A percentile compares a stretch with the other conserved stretches of the same genome.
Evolutionary conservation across 1,140 invertebrate species (phyloP).

Genomic region (Drosophila kepulauana): DNA sequence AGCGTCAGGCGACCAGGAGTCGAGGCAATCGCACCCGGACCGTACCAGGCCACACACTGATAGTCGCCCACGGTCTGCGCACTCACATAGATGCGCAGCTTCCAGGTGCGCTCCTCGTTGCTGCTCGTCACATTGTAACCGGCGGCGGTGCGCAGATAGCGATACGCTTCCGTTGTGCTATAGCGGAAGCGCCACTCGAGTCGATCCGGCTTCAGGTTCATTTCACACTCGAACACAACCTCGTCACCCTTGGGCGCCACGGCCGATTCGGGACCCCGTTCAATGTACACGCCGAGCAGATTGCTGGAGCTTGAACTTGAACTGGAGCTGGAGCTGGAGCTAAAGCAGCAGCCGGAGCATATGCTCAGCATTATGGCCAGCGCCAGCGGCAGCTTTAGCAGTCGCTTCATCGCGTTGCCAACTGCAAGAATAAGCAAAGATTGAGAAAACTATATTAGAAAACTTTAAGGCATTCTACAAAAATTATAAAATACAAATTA

Average conservation of each 20-base stretch:
- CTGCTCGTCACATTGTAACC: slow-evolving; percentile 77
- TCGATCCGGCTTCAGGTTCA: slow-evolving; percentile 90
- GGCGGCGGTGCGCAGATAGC: slow-evolving; percentile 49
- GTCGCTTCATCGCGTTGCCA: neutral
- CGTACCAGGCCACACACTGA: slow-evolving; percentile 93
- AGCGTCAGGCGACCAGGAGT: slow-evolving; percentile 90
- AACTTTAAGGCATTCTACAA: too few relatives aligned
- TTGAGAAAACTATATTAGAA: too few relatives aligned
- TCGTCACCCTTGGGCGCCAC: slow-evolving; percentile 91
- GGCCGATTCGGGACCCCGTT: slow-evolving; percentile 89
- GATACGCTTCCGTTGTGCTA: slow-evolving; percentile 36
- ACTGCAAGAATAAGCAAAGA: slow-evolving; percentile 37
- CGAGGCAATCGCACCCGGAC: slow-evolving; percentile 91
- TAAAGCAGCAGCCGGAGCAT: neutral
- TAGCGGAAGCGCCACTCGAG: slow-evolving; percentile 90
- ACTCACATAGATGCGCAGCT: slow-evolving; percentile 86
- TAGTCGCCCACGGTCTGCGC: slow-evolving; percentile 88
- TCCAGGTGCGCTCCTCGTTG: slow-evolving; percentile 70
- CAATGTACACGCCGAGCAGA: slow-evolving; percentile 86
- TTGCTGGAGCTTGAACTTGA: slow-evolving; percentile 3
- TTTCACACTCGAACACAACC: slow-evolving; percentile 91
- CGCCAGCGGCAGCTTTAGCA: slow-evolving; percentile 11
- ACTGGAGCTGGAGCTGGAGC: neutral
- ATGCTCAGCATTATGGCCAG: slow-evolving; percentile 6
- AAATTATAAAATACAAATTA: too few relatives aligned